phyloP scores from a whole-genome alignment of 2,888 invertebrate species.

The Tortrix viridana region DNA sequence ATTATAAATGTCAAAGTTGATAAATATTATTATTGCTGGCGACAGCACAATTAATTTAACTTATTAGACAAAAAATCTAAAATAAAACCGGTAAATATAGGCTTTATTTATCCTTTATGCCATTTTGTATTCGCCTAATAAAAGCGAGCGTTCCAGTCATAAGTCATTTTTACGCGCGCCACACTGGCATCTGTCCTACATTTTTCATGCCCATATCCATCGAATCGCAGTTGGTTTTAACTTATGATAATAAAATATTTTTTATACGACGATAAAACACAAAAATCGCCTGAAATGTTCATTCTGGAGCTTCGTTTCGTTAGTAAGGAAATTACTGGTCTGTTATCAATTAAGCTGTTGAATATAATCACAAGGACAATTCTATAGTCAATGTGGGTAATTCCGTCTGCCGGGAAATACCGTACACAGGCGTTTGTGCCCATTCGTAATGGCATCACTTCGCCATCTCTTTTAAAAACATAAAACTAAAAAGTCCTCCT shows the following conservation, averaged over 20 bases:
- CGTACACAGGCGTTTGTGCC: no score
- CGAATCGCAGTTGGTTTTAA: slow-evolving; percentile 4
- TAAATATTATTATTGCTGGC: not conserved
- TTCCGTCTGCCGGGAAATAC: no score
- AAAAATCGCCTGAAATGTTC: no score
- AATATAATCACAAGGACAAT: no score
- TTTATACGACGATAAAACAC: not conserved
- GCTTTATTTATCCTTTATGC: not conserved
- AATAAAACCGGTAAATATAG: not conserved
- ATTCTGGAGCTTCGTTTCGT: no score
- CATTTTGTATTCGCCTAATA: slow-evolving; percentile 6
- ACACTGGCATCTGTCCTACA: slow-evolving; percentile 34
- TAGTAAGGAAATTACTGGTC: no score
- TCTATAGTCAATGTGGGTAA: no score
- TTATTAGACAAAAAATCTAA: not conserved
- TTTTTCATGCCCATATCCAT: slow-evolving; percentile 36
- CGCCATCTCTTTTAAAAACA: no score
- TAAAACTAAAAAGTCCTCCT: no score
- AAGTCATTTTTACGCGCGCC: slow-evolving; percentile 20
- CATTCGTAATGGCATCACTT: no score
- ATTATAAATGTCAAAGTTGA: no score
- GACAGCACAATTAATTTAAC: not conserved
- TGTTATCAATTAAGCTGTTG: no score
- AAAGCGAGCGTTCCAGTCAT: slow-evolving; percentile 8
- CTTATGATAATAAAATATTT: slow-evolving; percentile 8